Base-by-base conservation (phyloP, 2,113 vertebrate species). In the Beaufortia kweichowensis region DNA sequence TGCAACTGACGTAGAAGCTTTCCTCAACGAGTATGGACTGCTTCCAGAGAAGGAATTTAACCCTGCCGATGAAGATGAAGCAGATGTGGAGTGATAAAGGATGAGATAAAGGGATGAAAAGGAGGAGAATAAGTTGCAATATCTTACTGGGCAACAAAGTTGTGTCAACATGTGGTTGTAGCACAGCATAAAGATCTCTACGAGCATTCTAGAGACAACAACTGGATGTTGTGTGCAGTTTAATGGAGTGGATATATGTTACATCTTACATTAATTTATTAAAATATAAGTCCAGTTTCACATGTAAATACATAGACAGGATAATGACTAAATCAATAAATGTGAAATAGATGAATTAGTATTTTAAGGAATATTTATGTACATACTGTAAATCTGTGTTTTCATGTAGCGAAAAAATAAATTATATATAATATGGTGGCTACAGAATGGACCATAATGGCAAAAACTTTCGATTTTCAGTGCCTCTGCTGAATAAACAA, bases 11-110 rank as follows among this genome's bases (percentile, higher is more conserved):
- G 94, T 98, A 62, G 97, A 98, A 82, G 87, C 92, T 19, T 98
- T 98, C 87, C 92, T 99, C 69, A 96, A 96, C 62, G 95, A 96
- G 81, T 98, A 98, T 6, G 95, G 97, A 77, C 87, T 99, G 85
- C 88, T 99, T 69, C 96, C 97, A 0, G 94, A 96, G 81, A 96
- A 92, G 84, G 94, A 94, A 78, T 73, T 92, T 0, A 86, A 85
- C 8, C 86, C 85, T 0, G 56, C 88, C 60, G 93, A 92, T 0
- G 84, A 82, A 0, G 91, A 90, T 0, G 89, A 89, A 1, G 90
- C 93, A 26, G 91, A 95, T 48, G 84, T 92, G 7, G 95, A 96
- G 76, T 97, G 91, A 74, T 26, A 2, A 59, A 55, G 9, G 19
- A 69, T 24, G 29, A 55, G 23, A 43, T 6, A 46, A 31, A 61